Conservation (phyloP, 1,140 invertebrate genomes). For the Tetramorium alpestre region DNA sequence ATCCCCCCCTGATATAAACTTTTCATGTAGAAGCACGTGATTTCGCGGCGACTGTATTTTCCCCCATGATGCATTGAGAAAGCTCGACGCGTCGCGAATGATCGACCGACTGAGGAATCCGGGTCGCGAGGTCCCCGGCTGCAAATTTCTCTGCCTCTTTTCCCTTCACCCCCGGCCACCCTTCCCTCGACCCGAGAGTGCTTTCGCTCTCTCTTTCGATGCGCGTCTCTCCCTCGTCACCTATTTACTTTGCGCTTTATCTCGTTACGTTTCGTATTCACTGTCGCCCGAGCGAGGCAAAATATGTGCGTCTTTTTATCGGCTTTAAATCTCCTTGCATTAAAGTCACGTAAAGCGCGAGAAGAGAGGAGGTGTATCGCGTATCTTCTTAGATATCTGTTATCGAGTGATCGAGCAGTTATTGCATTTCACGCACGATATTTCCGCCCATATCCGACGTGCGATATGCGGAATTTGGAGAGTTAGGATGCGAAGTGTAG, state of each 20-base stretch:
- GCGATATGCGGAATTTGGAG: neutral
- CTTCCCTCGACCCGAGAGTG: neutral
- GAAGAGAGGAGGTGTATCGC: neutral
- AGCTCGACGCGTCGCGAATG: conserved; percentile 66
- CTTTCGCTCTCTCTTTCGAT: neutral
- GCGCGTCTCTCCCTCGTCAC: neutral
- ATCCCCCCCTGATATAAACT: conserved; percentile 57
- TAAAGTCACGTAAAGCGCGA: conserved; percentile 26
- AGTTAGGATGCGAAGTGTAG: neutral
- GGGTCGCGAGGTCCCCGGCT: conserved; percentile 35
- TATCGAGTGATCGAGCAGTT: neutral
- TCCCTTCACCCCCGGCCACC: neutral
- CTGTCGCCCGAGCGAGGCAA: conserved; percentile 44
- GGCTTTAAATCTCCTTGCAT: conserved; percentile 39
- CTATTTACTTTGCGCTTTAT: conserved; percentile 58
- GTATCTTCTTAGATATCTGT: neutral
- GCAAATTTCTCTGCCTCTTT: conserved; percentile 40
- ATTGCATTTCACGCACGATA: neutral
- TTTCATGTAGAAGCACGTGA: conserved; percentile 61
- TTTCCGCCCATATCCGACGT: neutral
- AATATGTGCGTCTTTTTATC: conserved; percentile 46
- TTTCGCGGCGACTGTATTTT: conserved; percentile 65
- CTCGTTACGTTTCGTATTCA: conserved; percentile 54
- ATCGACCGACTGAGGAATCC: conserved; percentile 58
- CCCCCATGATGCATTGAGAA: conserved; percentile 60